Evolutionary conservation across 2,797 vertebrate species (phyloP).

Genomic region (Dendrocincla fuliginosa): DNA sequence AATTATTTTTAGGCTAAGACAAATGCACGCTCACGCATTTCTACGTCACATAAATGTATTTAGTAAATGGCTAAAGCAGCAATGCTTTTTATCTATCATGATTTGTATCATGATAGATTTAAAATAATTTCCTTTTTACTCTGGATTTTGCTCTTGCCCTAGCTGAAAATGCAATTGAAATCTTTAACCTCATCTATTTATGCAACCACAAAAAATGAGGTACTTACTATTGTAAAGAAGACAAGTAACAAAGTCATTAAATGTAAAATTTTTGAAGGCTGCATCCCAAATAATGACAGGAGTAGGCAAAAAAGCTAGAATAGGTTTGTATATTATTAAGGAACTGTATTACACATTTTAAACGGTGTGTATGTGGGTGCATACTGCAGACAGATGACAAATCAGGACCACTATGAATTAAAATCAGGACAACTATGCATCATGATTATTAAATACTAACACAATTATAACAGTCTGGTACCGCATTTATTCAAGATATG

Average conservation of each 20-base stretch:
- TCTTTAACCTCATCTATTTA: not conserved
- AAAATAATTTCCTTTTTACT: not conserved
- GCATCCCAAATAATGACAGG: not conserved
- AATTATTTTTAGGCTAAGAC: not conserved
- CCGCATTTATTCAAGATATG: not conserved
- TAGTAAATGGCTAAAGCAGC: not conserved
- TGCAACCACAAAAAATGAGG: not conserved
- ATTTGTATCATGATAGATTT: not conserved
- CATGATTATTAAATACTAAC: not conserved
- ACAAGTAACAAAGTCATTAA: not conserved
- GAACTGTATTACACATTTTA: not conserved
- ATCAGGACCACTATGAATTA: fast-evolving
- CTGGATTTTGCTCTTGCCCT: not conserved
- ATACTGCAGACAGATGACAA: not conserved
- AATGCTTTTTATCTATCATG: not conserved
- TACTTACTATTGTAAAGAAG: not conserved
- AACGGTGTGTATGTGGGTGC: not conserved
- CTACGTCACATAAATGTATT: not conserved
- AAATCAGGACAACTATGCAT: not conserved
- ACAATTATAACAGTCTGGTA: not conserved
- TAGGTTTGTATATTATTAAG: not conserved
- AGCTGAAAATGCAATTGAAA: not conserved
- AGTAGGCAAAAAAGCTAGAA: not conserved
- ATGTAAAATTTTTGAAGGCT: not conserved
- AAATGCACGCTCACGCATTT: not conserved